Evolutionary conservation across 2,797 vertebrate genomes (phyloP).

Genomic region (Siniperca undulata): DNA sequence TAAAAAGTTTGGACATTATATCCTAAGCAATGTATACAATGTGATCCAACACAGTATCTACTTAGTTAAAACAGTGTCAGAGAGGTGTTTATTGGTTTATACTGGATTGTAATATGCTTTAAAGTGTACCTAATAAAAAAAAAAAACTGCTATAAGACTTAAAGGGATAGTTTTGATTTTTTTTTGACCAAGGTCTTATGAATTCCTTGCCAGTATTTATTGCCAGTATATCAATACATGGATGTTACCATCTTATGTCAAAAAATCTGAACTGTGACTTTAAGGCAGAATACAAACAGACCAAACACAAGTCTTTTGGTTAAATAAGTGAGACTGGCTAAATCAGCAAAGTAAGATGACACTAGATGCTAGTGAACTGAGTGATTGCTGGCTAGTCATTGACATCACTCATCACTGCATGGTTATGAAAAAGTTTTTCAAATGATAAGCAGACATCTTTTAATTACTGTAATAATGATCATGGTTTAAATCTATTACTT

Average conservation of each 20-base stretch:
- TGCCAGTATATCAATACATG: too few relatives aligned
- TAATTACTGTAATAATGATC: not conserved
- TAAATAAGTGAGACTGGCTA: not conserved
- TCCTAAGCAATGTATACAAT: not conserved
- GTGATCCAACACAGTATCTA: not conserved
- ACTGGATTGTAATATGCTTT: not conserved
- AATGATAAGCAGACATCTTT: not conserved
- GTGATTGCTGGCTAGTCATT: not conserved
- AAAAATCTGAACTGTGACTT: not conserved
- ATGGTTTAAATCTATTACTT: not conserved
- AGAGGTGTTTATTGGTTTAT: not conserved
- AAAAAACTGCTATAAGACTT: not conserved
- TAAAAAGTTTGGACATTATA: not conserved
- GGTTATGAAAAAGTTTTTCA: not conserved
- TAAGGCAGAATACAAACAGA: too few relatives aligned
- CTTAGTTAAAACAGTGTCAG: not conserved
- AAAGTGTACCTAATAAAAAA: not conserved
- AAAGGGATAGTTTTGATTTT: not conserved
- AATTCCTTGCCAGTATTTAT: not conserved
- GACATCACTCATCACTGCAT: not conserved
- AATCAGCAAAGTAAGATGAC: not conserved
- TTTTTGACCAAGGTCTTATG: not conserved
- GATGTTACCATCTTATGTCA: not conserved
- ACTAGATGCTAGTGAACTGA: slow-evolving; percentile 9
- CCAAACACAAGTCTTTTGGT: not conserved